Evolutionary conservation across 1,140 invertebrate species (phyloP).

Genomic region (Mizuhopecten yessoensis): DNA sequence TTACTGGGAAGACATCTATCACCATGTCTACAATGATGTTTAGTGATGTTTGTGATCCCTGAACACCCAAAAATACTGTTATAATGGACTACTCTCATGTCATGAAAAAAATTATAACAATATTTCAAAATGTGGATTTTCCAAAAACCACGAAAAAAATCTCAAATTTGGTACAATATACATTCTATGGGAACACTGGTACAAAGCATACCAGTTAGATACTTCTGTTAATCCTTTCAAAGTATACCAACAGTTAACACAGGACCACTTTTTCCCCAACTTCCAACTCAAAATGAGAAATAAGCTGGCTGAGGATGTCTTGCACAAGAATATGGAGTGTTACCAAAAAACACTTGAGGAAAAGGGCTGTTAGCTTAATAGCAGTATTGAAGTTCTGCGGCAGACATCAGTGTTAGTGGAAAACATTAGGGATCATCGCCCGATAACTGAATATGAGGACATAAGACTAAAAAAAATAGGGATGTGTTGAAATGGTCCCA

Average conservation of each 20-base stretch:
- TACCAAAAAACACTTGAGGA: conserved; percentile 49
- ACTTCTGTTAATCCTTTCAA: conserved; percentile 49
- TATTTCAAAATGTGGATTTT: conserved; percentile 48
- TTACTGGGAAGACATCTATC: conserved; percentile 36
- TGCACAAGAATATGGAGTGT: conserved; percentile 55
- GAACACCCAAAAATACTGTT: not conserved
- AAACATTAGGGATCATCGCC: conserved; percentile 58
- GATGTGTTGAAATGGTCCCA: conserved; percentile 54
- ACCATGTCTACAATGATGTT: conserved; percentile 42
- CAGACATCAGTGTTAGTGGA: conserved; percentile 56
- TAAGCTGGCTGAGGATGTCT: conserved; percentile 61
- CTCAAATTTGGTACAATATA: not conserved
- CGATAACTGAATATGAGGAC: conserved; percentile 59
- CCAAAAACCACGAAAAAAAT: conserved; percentile 47
- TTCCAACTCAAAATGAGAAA: conserved; percentile 61
- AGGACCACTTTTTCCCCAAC: conserved; percentile 60
- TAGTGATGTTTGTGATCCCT: not conserved
- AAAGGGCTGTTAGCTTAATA: conserved; percentile 13
- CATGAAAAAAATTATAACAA: conserved; percentile 64
- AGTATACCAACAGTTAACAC: conserved; percentile 58
- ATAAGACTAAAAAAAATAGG: conserved; percentile 46
- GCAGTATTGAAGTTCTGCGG: conserved; percentile 52
- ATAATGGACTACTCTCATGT: conserved; percentile 59
- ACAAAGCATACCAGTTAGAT: conserved; percentile 56
- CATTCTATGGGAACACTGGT: conserved; percentile 59